Conservation (phyloP, 2,113 vertebrate genomes). For the Falcunculus frontatus region DNA sequence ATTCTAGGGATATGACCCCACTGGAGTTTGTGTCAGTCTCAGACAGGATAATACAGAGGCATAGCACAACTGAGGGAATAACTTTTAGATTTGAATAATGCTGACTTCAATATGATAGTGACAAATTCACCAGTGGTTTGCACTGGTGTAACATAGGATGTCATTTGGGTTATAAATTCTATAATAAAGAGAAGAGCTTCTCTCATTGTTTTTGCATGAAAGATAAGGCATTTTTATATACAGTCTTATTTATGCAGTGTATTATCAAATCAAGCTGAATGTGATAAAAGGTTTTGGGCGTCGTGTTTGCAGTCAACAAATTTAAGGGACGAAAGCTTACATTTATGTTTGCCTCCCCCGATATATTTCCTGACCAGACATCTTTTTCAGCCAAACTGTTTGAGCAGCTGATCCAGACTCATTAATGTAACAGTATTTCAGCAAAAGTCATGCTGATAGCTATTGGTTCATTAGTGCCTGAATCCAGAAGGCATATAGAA, state of each 20-base stretch:
- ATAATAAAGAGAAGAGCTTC: not conserved
- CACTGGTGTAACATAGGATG: not conserved
- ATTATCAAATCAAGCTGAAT: conserved; percentile 39
- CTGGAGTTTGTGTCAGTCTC: conserved; percentile 38
- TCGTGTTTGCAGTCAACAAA: conserved; percentile 52
- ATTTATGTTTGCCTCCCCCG: not conserved
- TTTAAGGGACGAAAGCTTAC: conserved; percentile 33
- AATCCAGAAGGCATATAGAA: conserved; percentile 23
- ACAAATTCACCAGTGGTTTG: conserved; percentile 30
- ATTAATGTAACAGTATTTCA: conserved; percentile 49
- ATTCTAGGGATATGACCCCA: conserved; percentile 27
- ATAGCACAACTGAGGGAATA: not conserved
- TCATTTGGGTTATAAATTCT: not conserved
- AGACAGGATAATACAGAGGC: conserved; percentile 18
- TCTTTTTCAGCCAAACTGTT: conserved; percentile 10
- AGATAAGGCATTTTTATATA: not conserved
- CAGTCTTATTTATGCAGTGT: conserved; percentile 14
- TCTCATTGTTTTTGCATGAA: not conserved
- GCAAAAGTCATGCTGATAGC: conserved; percentile 28
- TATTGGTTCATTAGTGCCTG: conserved; percentile 39
- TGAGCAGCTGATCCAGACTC: conserved; percentile 39
- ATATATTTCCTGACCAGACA: conserved; percentile 18
- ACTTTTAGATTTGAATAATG: conserved; percentile 26
- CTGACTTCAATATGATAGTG: conserved; percentile 8
- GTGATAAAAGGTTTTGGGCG: not conserved